Evolutionary conservation across 2,113 vertebrate species (phyloP).

Genomic region (Zeus faber): DNA sequence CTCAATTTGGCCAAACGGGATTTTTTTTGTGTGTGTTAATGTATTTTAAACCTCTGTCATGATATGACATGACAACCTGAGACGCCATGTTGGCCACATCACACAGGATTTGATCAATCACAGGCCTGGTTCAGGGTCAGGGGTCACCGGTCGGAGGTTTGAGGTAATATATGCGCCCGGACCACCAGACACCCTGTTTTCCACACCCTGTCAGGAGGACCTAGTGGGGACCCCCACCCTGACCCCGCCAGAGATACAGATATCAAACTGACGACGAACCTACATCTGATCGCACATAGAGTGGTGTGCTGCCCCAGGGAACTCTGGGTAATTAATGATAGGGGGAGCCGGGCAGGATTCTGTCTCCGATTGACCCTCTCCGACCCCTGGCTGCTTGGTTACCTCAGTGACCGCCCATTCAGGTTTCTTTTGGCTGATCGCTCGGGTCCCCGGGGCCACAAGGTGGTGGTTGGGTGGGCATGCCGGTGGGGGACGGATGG

Average conservation of each 20-base stretch:
- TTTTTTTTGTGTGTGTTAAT: too few relatives aligned
- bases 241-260: conserved; percentile 29
- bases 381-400: conserved; percentile 55
- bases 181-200: too few relatives aligned
- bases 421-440: conserved; percentile 51
- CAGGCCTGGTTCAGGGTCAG: too few relatives aligned
- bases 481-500: conserved; percentile 42
- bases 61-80: too few relatives aligned
- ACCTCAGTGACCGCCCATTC: conserved; percentile 43
- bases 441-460: conserved; percentile 47
- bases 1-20: too few relatives aligned
- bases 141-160: too few relatives aligned
- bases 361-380: conserved; percentile 63
- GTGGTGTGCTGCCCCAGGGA: conserved; percentile 51
- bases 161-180: too few relatives aligned
- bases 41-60: too few relatives aligned
- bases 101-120: too few relatives aligned
- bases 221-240: too few relatives aligned
- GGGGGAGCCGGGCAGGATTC: conserved; percentile 49
- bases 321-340: conserved; percentile 67
- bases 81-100: too few relatives aligned
- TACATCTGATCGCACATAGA: conserved; percentile 39
- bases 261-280: conserved; percentile 11
- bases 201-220: too few relatives aligned
- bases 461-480: conserved; percentile 38